Conservation (phyloP, 2,888 invertebrate genomes). For the Parthenolecanium corni region DNA sequence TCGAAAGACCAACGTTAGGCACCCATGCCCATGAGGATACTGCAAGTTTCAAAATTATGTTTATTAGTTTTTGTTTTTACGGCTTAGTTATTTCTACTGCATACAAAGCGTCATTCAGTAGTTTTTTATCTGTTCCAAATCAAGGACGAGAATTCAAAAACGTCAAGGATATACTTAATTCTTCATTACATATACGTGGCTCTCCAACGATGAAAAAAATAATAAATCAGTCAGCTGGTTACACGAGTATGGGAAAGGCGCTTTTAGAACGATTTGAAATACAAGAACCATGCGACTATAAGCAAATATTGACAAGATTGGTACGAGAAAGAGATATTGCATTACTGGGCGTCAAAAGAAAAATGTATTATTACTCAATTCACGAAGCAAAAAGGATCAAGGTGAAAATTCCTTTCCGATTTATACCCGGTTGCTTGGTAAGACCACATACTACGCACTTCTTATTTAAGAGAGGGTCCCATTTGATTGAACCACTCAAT, state of each 20-base stretch:
- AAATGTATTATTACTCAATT: constrained; percentile 31
- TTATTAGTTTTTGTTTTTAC: constrained; percentile 30
- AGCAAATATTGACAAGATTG: constrained; percentile 25
- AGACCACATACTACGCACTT: constrained; percentile 32
- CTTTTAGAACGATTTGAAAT: constrained; percentile 23
- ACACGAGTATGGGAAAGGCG: constrained; percentile 8
- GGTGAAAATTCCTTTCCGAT: constrained; percentile 32
- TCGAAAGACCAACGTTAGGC: constrained; percentile 29
- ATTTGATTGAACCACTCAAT: constrained; percentile 27
- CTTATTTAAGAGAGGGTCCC: constrained; percentile 30
- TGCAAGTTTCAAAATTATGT: constrained; percentile 26
- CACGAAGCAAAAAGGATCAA: constrained; percentile 30
- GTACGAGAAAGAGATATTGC: constrained; percentile 30
- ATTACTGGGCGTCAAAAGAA: constrained; percentile 31
- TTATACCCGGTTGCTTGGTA: constrained; percentile 32
- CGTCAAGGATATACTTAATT: constrained; percentile 30
- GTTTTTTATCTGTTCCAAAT: constrained; percentile 31
- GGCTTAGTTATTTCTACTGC: constrained; percentile 31
- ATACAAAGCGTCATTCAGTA: constrained; percentile 31
- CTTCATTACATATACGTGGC: constrained; percentile 21
- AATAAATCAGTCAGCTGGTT: constrained; percentile 24
- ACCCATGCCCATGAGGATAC: constrained; percentile 4
- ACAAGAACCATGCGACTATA: constrained; percentile 26
- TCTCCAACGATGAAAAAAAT: constrained; percentile 29
- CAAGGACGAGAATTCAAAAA: constrained; percentile 30